Evolutionary conservation across 2,113 vertebrate genomes (phyloP), one percentile per base, ranked within the genome.

Genomic region (Panurus biarmicus): DNA sequence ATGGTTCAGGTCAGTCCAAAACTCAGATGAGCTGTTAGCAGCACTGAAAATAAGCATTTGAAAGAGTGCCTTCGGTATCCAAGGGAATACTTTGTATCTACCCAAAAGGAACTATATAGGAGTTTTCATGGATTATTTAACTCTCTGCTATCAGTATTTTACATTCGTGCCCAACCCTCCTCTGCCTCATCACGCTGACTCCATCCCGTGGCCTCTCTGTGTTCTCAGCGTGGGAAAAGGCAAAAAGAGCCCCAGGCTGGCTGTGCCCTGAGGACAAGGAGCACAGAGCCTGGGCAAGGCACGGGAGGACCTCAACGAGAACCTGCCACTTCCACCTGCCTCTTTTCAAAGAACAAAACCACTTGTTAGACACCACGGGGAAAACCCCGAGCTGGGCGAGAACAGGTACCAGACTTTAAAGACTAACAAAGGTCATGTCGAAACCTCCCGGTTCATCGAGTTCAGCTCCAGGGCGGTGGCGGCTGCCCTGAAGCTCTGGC

Each of bases 271-370:
- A n/a, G 45, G 24, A 28, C 2, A 31, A 57, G 62, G 26, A 74
- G 83, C 10, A 0, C 21, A 56, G 33, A 65, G 87, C 89, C 77
- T 12, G 5, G 14, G 60, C 48, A 38, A 35, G 35, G 69, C 4
- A 3, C 4, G 1, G 25, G 69, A 73, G 67, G 28, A 76, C 45
- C 69, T 83, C 47, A 29, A 60, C 64, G 29, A 93, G 51, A 71
- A 48, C 18, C 67, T 66, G 89, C 51, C 56, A 29, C 40, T 80
- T 71, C 53, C 79, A 95, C 5, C 19, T 3, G 4, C 48, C 45
- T 31, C 91, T 84, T 77, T 77, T 58, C 87, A 76, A 87, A 95
- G 81, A 82, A 16, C 87, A 91, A 95, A 96, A n/a, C 85, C 82
- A 80, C 85, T 87, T 85, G 71, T 64, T 48, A 93, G 72, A 91